Conservation (phyloP, 2,113 vertebrate genomes). For the Kryptolebias marmoratus region DNA sequence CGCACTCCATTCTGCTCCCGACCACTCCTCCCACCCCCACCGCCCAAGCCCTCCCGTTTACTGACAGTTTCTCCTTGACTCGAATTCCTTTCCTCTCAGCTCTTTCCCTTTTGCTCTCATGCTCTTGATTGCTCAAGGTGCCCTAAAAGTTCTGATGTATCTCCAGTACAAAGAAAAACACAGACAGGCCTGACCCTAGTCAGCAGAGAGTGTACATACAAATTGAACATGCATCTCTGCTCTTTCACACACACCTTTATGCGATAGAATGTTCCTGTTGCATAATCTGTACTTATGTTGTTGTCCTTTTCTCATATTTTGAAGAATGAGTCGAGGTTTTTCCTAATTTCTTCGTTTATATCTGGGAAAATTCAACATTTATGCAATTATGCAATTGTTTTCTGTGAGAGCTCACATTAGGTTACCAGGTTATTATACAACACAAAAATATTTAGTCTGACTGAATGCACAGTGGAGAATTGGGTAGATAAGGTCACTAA, state of each 20-base stretch:
- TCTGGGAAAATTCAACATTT: no score
- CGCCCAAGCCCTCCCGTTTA: neutral
- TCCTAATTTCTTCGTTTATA: no score
- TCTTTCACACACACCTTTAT: neutral
- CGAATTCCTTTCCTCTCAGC: slow-evolving; percentile 26
- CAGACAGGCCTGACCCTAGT: neutral
- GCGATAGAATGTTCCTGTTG: neutral
- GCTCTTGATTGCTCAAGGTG: slow-evolving; percentile 10
- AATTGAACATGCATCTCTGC: slow-evolving; percentile 8
- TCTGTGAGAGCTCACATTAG: no score
- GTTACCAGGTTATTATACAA: no score
- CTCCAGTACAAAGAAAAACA: neutral
- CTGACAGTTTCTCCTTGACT: slow-evolving; percentile 37
- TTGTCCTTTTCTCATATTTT: neutral
- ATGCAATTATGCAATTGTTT: no score
- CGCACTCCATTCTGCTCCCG: slow-evolving; percentile 41
- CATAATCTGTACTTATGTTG: neutral
- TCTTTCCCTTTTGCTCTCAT: slow-evolving; percentile 14
- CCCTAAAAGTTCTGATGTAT: slow-evolving; percentile 13
- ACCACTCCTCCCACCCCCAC: slow-evolving; percentile 14
- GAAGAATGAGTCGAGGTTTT: no score
- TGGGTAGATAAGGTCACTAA: no score
- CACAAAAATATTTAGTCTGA: no score
- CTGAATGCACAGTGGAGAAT: no score
- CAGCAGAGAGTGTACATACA: neutral